Evolutionary conservation across 2,113 vertebrate species (phyloP).

Genomic region (Calonectris borealis): DNA sequence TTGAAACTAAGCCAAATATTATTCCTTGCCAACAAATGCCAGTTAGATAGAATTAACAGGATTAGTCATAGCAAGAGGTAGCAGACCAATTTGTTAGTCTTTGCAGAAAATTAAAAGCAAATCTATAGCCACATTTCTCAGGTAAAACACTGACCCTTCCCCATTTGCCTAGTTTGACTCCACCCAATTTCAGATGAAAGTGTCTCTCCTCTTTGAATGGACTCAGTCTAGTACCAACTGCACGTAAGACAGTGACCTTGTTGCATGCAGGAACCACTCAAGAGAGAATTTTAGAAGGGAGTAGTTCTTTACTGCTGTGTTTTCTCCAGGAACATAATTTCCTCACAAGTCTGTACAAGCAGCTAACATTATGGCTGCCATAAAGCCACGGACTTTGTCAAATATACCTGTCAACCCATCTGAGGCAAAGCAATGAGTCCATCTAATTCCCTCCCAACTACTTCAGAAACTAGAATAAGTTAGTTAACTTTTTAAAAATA

Average conservation of each 20-base stretch:
- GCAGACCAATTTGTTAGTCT: not conserved
- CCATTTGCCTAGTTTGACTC: not conserved
- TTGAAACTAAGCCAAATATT: not conserved
- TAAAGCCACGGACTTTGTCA: not conserved
- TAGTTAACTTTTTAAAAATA: not conserved
- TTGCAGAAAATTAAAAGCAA: not conserved
- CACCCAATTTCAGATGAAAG: not conserved
- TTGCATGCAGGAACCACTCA: not conserved
- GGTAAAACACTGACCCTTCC: not conserved
- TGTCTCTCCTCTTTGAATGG: not conserved
- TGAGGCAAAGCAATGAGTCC: not conserved
- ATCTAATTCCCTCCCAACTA: not conserved
- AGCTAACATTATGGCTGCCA: not conserved
- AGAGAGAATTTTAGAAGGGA: not conserved
- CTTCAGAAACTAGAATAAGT: not conserved
- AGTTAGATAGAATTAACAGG: not conserved
- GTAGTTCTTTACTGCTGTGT: not conserved
- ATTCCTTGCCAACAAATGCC: not conserved
- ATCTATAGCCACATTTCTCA: not conserved
- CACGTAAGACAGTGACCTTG: not conserved
- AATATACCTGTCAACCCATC: not conserved
- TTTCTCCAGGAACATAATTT: not conserved
- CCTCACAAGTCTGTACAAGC: not conserved
- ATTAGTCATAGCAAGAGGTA: not conserved
- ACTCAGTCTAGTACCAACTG: not conserved